Conservation (phyloP, 2,797 vertebrate genomes). For the Sebastiscus tertius region DNA sequence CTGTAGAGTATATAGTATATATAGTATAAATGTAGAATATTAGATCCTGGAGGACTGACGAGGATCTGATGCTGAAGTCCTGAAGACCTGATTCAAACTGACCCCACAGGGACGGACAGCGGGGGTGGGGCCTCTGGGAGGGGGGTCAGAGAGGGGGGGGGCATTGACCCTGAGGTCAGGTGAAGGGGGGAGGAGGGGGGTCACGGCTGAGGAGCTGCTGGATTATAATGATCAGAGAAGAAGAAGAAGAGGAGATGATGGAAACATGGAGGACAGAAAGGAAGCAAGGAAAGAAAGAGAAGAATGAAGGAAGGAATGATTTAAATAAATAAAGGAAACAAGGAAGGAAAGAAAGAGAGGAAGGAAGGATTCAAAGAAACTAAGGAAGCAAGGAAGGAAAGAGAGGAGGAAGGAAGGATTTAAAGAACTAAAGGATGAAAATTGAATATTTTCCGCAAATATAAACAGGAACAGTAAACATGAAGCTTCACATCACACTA, state of each 20-base stretch:
- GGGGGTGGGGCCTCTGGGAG: not conserved
- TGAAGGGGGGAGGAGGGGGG: not conserved
- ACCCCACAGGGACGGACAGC: not conserved
- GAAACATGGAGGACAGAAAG: not conserved
- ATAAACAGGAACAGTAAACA: too few species aligned
- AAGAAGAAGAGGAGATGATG: not conserved
- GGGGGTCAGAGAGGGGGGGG: not conserved
- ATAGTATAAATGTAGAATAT: not conserved
- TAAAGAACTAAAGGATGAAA: too few species aligned
- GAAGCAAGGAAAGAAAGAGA: too few species aligned
- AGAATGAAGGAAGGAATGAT: too few species aligned
- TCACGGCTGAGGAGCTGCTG: not conserved
- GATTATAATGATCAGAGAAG: not conserved
- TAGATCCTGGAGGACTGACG: not conserved
- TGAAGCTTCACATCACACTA: too few species aligned
- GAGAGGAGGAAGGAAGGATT: too few species aligned
- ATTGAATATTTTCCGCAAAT: too few species aligned
- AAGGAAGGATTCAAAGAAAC: too few species aligned
- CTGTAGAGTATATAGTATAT: too few species aligned
- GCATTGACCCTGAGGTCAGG: not conserved
- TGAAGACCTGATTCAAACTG: slow-evolving; percentile 17
- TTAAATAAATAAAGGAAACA: too few species aligned
- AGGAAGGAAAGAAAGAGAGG: too few species aligned
- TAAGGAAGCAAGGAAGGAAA: too few species aligned
- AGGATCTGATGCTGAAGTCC: slow-evolving; percentile 3